Base-by-base conservation (phyloP, 2,797 vertebrate species). In the Morus bassanus region DNA sequence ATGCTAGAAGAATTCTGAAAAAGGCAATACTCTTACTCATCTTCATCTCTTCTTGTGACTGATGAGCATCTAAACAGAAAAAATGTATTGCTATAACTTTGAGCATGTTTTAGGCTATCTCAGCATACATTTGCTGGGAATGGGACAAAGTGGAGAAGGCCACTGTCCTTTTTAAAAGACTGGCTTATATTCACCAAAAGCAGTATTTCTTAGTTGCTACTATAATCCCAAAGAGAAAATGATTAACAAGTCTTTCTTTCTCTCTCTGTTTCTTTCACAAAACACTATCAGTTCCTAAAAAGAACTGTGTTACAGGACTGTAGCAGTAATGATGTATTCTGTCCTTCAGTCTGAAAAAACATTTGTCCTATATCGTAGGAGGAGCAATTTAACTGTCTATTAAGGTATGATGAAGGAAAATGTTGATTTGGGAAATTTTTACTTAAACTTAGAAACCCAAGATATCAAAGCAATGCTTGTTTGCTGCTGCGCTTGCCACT, bases 101-200 rank as follows among this genome's bases (percentile, higher is more conserved):
- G 84, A 94, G 97, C 97, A 98, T 97, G 97, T 95, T 97, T 88
- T 93, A 76, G 89, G 90, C 94, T 96, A 76, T 88, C 76, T 94
- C 94, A 93, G 85, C 85, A 85, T 61, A 86, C 60, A 16, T 94
- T 93, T 85, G 61, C 85, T 95, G 94, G 85, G 91, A 78, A 94
- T 2, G 15, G 94, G 93, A 83, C 67, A 46, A 89, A 77, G 75
- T 89, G 79, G 77, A 91, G 82, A 94, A 85, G 57, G 72, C 68
- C 79, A 59, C 87, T 59, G 84, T 93, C 92, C 88, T 86, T 95
- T 95, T 96, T 76, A 87, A 91, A 64, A 94, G 80, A 93, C 95
- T 96, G 95, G 61, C 85, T 92, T 96, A 56, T 93, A 89, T 41
- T 92, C 89, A 93, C 39, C 78, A 61, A 95, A 86, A 82, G 31